Base-by-base conservation (phyloP, 2,797 vertebrate genomes). In the Enteromius mattozi region DNA sequence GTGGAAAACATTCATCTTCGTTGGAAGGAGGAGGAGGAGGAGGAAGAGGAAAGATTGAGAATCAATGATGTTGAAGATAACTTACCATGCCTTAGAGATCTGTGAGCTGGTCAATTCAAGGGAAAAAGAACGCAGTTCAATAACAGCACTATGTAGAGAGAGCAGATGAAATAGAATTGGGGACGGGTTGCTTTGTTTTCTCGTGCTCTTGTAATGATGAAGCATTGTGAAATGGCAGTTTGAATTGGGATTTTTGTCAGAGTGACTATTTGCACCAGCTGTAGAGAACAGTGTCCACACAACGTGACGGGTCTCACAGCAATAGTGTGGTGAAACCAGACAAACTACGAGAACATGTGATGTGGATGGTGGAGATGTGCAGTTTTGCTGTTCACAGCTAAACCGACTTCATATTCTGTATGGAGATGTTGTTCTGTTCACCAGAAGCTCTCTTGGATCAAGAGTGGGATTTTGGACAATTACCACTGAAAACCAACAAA, bases 1-100 rank as follows among this genome's bases (percentile, higher is more conserved):
- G 78, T 79, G 81, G 35, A 63, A 84, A 56, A 82, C 69, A 74
- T 80, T 86, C 56, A 82, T 87, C 79, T 86, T 87, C 75, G 77
- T 63, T 71, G 68, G 63, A 66, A 68, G 33, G 37, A 76, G 54
- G 42, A 35, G 40, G 9, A 35, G 42, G 51, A 42, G 35, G 63
- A 30, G 72, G 24, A 83, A 59, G 45, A 54, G 56, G 51, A 69
- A 85, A 75, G 49, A 80, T 19, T 47, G 59, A 51, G 24, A 65
- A 47, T 27, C 61, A 71, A 85, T 59, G 45, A 45, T 81, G 75
- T 54, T 27, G 78, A 71, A 70, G 70, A 65, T 66, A 80, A 81
- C 94, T 96, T 94, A 95, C 94, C 94, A 89, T 90, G 93, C 78
- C 94, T 94, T 92, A 95, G 89, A 88, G 94, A 94, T 90, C 94